Evolutionary conservation across 2,113 vertebrate genomes (phyloP).

Genomic region (Myodes glareolus): DNA sequence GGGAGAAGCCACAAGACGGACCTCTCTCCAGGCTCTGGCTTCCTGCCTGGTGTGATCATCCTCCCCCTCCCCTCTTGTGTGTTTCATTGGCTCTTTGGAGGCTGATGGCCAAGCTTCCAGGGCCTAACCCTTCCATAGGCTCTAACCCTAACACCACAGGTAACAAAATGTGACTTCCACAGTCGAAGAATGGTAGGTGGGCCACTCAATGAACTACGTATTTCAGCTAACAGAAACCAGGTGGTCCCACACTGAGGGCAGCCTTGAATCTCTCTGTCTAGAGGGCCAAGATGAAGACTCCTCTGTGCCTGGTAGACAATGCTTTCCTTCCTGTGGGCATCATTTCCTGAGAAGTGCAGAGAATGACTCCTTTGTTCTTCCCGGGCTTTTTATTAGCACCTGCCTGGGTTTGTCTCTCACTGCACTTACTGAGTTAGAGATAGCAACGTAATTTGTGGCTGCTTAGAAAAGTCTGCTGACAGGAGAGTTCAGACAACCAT

Average conservation of each 20-base stretch:
- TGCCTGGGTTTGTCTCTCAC: neutral
- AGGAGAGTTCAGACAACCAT: neutral
- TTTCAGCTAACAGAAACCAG: neutral
- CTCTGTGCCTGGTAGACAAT: neutral
- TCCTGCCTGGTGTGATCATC: neutral
- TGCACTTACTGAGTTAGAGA: constrained; percentile 46
- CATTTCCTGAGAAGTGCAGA: neutral
- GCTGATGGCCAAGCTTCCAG: neutral
- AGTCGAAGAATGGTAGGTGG: neutral
- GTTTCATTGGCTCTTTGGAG: neutral
- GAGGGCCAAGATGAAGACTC: neutral
- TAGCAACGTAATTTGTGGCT: neutral
- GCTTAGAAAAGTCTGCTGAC: neutral
- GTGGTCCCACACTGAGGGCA: neutral
- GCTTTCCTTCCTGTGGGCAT: neutral
- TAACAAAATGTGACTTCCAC: neutral
- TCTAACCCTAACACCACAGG: neutral
- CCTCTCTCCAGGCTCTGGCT: neutral
- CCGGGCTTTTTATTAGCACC: neutral
- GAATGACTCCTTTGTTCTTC: constrained; percentile 55
- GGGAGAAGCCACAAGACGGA: neutral
- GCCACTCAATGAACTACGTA: neutral
- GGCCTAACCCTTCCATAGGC: neutral
- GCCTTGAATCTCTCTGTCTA: neutral
- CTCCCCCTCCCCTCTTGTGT: neutral